phyloP scores from a whole-genome alignment of 2,113 vertebrate genomes.

The Malurus cyaneus region DNA sequence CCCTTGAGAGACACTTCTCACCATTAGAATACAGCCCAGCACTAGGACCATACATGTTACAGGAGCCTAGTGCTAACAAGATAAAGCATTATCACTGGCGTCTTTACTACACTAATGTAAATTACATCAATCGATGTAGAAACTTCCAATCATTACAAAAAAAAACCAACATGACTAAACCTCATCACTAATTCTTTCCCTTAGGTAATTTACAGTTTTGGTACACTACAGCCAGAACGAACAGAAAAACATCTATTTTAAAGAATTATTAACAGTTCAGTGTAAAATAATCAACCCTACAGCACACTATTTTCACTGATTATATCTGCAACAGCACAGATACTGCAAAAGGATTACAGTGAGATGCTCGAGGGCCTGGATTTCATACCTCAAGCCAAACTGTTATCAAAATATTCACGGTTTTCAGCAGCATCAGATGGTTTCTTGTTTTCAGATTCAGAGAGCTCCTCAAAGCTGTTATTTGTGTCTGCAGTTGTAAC shows the following conservation, averaged over 20 bases:
- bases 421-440: background rate
- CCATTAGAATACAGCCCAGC: background rate
- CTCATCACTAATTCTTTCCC: background rate
- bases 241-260: slow-evolving; percentile 12
- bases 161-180: background rate
- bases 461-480: background rate
- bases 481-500: background rate
- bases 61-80: background rate
- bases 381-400: slow-evolving; percentile 60
- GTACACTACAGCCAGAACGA: background rate
- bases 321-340: background rate
- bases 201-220: background rate
- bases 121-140: background rate
- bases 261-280: slow-evolving; percentile 27
- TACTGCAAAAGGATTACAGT: background rate
- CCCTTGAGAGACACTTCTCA: background rate
- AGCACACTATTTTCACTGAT: background rate
- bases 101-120: background rate
- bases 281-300: background rate
- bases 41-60: background rate
- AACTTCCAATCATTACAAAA: background rate
- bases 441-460: background rate
- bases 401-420: slow-evolving; percentile 8
- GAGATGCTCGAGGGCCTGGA: background rate
- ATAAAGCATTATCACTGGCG: background rate